These are phyloP conservation scores for Octomys mimax DNA, from an alignment of 2,797 vertebrate genomes.

Conservation along the genomic window DNA sequence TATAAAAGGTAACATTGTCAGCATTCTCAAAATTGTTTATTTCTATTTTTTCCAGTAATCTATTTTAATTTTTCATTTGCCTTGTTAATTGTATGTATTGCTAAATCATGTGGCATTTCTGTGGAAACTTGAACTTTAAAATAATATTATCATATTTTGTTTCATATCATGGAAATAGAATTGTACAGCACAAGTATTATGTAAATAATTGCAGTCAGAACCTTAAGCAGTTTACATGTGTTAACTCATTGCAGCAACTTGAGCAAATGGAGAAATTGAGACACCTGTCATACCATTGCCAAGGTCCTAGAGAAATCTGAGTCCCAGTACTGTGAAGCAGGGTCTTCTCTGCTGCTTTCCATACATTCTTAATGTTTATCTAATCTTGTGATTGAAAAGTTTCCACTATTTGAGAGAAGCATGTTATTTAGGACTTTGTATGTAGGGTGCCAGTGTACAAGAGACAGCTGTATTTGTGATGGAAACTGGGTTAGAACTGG, in stretches of 20 bases:
- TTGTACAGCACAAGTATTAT: neutral
- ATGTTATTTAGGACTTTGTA: neutral
- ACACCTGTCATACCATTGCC: neutral
- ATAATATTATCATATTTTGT: slow-evolving; percentile 50
- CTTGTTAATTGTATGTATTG: slow-evolving; percentile 1
- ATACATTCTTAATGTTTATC: neutral
- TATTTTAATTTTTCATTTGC: neutral
- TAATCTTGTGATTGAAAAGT: neutral
- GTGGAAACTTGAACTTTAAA: neutral
- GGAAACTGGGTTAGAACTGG: neutral
- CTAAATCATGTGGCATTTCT: neutral
- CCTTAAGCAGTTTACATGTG: neutral
- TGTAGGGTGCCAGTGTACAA: neutral
- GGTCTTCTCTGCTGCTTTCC: slow-evolving; percentile 30
- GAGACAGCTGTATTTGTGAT: neutral
- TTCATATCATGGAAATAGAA: neutral
- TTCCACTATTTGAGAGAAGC: slow-evolving; percentile 41
- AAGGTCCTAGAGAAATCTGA: neutral
- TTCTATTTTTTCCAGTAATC: slow-evolving; percentile 27
- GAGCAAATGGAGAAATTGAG: slow-evolving; percentile 1
- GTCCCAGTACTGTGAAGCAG: neutral
- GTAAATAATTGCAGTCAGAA: neutral
- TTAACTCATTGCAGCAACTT: neutral
- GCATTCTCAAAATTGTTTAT: slow-evolving; percentile 2
- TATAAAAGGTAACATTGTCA: slow-evolving; percentile 2